Conservation (phyloP, 2,888 invertebrate genomes). For the Adelognathus sp. region DNA sequence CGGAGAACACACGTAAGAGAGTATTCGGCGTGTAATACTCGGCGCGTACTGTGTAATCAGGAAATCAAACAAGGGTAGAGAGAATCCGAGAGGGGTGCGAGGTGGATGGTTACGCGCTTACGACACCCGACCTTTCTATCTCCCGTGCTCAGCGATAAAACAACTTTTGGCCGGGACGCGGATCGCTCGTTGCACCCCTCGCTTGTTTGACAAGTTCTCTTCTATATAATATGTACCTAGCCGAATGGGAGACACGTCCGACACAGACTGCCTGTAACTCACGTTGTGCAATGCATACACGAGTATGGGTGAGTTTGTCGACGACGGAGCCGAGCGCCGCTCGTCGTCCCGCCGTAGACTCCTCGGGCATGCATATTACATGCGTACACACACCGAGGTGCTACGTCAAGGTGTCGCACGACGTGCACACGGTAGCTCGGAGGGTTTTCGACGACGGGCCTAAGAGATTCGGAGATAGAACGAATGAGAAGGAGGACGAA, state of each 20-base stretch:
- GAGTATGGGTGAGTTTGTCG: slow-evolving; percentile 11
- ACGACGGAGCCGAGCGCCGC: slow-evolving; percentile 27
- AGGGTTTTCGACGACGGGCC: slow-evolving; percentile 43
- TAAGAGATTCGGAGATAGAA: slow-evolving; percentile 19
- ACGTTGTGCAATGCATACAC: slow-evolving; percentile 1
- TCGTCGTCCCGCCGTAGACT: slow-evolving; percentile 22
- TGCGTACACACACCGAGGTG: slow-evolving; percentile 58
- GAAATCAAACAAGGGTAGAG: slow-evolving; percentile 45
- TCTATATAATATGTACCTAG: not conserved
- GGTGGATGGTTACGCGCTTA: slow-evolving; percentile 34
- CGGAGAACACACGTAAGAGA: not conserved
- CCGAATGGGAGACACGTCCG: slow-evolving; percentile 2
- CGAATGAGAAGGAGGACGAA: slow-evolving; percentile 23
- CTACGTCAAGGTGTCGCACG: slow-evolving; percentile 41
- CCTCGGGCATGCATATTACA: slow-evolving; percentile 65
- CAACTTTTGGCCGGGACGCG: slow-evolving; percentile 14
- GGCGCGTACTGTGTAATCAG: slow-evolving; percentile 17
- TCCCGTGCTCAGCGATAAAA: slow-evolving; percentile 37
- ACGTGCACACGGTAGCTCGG: slow-evolving; percentile 5
- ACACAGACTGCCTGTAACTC: slow-evolving; percentile 37
- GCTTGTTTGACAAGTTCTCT: slow-evolving; percentile 39
- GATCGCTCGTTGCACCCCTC: slow-evolving; percentile 12
- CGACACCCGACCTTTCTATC: slow-evolving; percentile 30
- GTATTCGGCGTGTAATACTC: not conserved
- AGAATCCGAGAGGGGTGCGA: not conserved